Evolutionary conservation across 1,140 invertebrate species (phyloP), one percentile per base, ranked within the genome.

Genomic region (Bursaphelenchus mucronatus): DNA sequence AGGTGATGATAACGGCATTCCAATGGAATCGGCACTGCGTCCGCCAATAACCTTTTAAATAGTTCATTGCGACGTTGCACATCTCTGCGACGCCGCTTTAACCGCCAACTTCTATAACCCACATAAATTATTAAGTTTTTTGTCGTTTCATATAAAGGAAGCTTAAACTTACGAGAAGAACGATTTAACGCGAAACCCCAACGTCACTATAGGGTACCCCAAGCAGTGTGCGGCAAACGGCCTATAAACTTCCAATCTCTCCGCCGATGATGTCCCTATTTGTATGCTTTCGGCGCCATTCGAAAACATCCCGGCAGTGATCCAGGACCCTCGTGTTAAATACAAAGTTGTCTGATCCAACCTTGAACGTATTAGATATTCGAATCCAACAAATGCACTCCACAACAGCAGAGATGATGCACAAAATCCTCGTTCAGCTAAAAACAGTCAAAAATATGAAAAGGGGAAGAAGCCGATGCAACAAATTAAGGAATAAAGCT

Each of bases 171-270:
- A 68, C 71, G 54, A 63, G 54, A 71, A 71, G 45, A 76, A 71
- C 11, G 73, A 76, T 53, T 71, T 71, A 40, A 71, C 73, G 43
- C 70, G 91, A 86, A 96, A 95, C 70, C 93, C 92, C 78, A 97
- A 86, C 67, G 92, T 95, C 51, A 97, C 91, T 73, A 95, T 90
- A 71, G 94, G 94, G 87, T 96, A 97, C 64, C 94, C 92, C 84
- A 96, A 91, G 83, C 90, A 97, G 85, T 98, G 94, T 71, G 94
- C 94, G 71, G 94, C 94, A 84, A 98, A 94, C 64, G 94, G 94
- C 81, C 92, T 87, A 86, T 92, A 97, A 62, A 96, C 87, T 85
- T 94, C 92, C 83, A 93, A 86, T 83, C 91, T 90, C 83, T 90
- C 89, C 66, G 90, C 86, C 71, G 94, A 87, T 70, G 89, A 89